Evolutionary conservation across 2,113 vertebrate genomes (phyloP), one percentile per base, ranked within the genome.

Genomic region (Hiodon tergisus): DNA sequence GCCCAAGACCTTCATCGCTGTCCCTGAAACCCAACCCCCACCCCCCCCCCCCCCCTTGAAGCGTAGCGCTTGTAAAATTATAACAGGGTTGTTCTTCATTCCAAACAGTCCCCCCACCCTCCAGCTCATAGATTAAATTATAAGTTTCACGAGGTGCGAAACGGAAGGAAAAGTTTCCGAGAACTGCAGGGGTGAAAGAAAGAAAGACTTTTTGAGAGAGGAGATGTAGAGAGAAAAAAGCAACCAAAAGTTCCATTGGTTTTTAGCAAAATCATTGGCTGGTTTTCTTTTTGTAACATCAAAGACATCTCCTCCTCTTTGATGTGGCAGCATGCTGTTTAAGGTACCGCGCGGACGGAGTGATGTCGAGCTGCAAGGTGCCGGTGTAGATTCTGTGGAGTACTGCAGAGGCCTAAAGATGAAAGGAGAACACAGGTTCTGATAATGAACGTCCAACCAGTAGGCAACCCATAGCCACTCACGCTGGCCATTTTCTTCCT

Each of bases 381-480:
- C 93, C 94, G 94, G 85, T 95, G 94, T 95, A 95, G 93, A 94
- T 96, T 95, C 94, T 92, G 93, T 88, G 87, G 93, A 95, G 93
- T 92, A 93, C 92, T 90, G 93, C 91, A 91, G 91, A 91, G 91
- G 90, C 89, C 92, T 90, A 89, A 90, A 96, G 93, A 96, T 96
- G 94, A 96, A 96, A 97, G 95, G 91, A 87, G 89, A 93, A 93
- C 93, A 93, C 87, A 91, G 93, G 91, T 92, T 92, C 93, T 93
- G 93, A 94, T 95, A 95, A 95, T 94, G 92, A 95, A 95, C 94
- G 94, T 97, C 94, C 95, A 94, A 95, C 94, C 94, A 92, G 89
- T 88, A 86, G 87, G 86, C 52, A 11, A 86, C 84, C 86, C 87
- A 88, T 89, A 85, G 87, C 84, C 85, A 86, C 0, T 31, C 31